Conservation (phyloP, 1,140 invertebrate species). For the Hormaphis cornu region DNA sequence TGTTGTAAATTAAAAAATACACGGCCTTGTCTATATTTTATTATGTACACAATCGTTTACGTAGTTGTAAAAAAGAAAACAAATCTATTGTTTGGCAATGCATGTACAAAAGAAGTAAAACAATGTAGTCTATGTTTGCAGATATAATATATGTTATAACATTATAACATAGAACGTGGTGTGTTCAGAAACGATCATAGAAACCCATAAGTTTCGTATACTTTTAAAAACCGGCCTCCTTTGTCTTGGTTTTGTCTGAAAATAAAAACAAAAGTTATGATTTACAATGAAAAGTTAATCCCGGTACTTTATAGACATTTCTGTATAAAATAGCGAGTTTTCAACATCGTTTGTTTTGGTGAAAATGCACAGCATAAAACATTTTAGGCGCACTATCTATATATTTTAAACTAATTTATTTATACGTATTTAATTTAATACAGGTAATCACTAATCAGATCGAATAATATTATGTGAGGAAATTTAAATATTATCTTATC, state of each 20-base stretch:
- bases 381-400: no score
- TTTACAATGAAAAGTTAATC: no score
- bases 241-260: slow-evolving; percentile 23
- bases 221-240: slow-evolving; percentile 25
- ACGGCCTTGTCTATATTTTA: neutral
- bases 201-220: slow-evolving; percentile 26
- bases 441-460: no score
- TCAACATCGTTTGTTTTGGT: no score
- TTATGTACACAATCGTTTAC: neutral
- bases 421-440: no score
- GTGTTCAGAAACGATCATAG: neutral
- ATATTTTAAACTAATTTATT: no score
- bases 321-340: no score
- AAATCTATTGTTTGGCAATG: neutral
- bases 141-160: neutral
- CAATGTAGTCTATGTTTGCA: neutral
- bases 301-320: neutral
- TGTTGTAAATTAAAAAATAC: neutral
- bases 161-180: neutral
- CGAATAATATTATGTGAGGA: no score
- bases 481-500: no score
- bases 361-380: no score
- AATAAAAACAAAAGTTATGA: neutral
- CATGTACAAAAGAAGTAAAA: neutral
- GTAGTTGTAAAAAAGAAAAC: neutral